Base-by-base conservation (phyloP, 2,113 vertebrate species). In the Nothoprocta perdicaria region DNA sequence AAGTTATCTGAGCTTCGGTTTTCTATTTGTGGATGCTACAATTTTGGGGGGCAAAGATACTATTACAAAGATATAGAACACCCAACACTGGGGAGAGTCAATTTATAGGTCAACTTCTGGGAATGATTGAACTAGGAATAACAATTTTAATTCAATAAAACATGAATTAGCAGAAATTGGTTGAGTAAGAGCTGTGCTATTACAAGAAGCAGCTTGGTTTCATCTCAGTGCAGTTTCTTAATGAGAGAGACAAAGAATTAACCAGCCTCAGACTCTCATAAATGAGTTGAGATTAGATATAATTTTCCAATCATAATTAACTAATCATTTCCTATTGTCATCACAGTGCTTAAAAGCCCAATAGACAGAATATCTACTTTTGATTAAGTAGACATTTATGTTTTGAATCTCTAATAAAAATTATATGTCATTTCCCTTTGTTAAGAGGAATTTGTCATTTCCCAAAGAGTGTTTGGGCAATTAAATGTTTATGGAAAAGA, bases 1-100 rank as follows among this genome's bases (percentile, higher is more conserved):
- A 82, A 69, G 91, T 84, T 91, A 41, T 69, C 33, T 74, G 55
- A 87, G 22, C 23, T 71, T 94, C 87, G 26, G 26, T 69, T 89
- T 75, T 72, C 50, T 48, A 5, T 45, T 46, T 66, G 26, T 29
- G 9, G 33, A 89, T 8, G 19, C 27, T 61, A 45, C 6, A 77
- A 82, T 74, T 76, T 35, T 57, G 53, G 5, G 29, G 48, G 45
- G 4, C 10, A 89, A 74, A 13, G 15, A 7, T 52, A 18, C 12
- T 76, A 10, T 86, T 82, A 33, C 19, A 61, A 76, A 76, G 53
- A 52, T 38, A 60, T 57, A 68, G 48, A 62, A 41, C 69, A 27
- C 12, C 60, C 15, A 80, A 43, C 18, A 85, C 10, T 19, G 23
- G 10, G 5, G 4, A 45, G 8, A 84, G 26, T 84, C 62, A 58